phyloP scores from a whole-genome alignment of 2,888 invertebrate genomes.

The Callosobruchus maculatus region DNA sequence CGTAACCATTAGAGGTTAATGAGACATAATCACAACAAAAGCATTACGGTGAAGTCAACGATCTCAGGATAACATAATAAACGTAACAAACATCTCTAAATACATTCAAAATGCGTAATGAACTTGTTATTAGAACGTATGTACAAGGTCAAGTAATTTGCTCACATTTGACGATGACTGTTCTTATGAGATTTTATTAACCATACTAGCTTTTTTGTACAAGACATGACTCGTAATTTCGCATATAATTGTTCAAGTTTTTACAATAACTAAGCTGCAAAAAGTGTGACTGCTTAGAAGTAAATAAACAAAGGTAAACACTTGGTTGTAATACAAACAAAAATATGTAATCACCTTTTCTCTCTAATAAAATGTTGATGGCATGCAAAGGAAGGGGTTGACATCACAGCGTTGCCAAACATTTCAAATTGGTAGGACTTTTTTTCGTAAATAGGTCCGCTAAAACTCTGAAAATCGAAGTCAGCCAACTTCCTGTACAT shows the following conservation, averaged over 20 bases:
- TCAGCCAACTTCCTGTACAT: conserved; percentile 30
- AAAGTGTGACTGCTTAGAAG: background rate
- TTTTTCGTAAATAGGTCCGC: conserved; percentile 47
- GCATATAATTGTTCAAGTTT: too few species aligned
- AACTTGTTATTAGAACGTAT: background rate
- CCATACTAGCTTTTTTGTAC: background rate
- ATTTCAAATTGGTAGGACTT: conserved; percentile 45
- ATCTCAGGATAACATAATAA: background rate
- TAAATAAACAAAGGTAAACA: too few species aligned
- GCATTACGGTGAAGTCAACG: background rate
- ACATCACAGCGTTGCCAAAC: conserved; percentile 41
- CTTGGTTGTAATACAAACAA: too few species aligned
- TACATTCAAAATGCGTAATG: background rate
- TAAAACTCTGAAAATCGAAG: conserved; percentile 42
- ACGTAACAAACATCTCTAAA: background rate
- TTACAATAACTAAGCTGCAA: too few species aligned
- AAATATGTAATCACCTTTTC: conserved; percentile 26
- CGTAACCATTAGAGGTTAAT: background rate
- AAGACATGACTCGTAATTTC: background rate
- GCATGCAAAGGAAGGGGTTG: conserved; percentile 20
- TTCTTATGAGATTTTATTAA: background rate
- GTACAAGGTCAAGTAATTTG: background rate
- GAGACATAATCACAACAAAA: background rate
- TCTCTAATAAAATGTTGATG: conserved; percentile 22
- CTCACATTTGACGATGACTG: background rate